Base-by-base conservation (phyloP, 2,113 vertebrate genomes). In the Setophaga petechia region DNA sequence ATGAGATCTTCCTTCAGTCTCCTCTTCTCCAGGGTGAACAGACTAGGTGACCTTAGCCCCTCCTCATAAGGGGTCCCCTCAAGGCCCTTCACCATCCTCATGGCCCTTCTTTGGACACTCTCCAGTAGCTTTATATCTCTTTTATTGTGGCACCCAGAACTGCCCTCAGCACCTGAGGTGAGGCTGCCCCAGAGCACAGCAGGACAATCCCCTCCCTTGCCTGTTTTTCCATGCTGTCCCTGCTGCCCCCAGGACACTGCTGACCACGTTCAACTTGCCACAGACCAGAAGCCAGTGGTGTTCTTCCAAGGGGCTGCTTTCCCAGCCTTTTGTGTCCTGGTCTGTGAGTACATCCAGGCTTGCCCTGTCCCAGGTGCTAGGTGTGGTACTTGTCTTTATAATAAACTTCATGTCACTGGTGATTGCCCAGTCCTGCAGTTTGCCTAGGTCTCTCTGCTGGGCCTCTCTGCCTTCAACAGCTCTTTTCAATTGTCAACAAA, bases 211-310 rank as follows among this genome's bases (percentile, higher is more conserved):
- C 31, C 68, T 73, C 22, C 58, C 80, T 63, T 52, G 27, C 27
- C 47, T 0, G 0, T 47, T 47, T 84, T 44, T 24, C 0, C 7
- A 46, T 62, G 39, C 39, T 84, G 39, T 27, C 4, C 69, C 41
- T 65, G 41, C 15, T 84, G 59, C 0, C 6, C 58, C 41, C 22
- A 47, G 33, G 59, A 39, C n/a, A n/a, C 51, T 65, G 69, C 28
- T 84, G 49, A 1, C 7, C 9, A 0, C 0, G 30, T 39, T 23
- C 41, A 47, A 0, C 23, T 57, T 57, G n/a, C 28, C 23, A 23
- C 2, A 0, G 0, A 19, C 24, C 41, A 24, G 19, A 10, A 15
- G 12, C 10, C 24, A 5, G 0, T 13, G 30, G 12, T 49, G 24
- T 3, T 2, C 41, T 66, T 67, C 43, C 35, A 49, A 2, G 11